Evolutionary conservation across 2,797 vertebrate genomes (phyloP).

Genomic region (Chanos chanos): DNA sequence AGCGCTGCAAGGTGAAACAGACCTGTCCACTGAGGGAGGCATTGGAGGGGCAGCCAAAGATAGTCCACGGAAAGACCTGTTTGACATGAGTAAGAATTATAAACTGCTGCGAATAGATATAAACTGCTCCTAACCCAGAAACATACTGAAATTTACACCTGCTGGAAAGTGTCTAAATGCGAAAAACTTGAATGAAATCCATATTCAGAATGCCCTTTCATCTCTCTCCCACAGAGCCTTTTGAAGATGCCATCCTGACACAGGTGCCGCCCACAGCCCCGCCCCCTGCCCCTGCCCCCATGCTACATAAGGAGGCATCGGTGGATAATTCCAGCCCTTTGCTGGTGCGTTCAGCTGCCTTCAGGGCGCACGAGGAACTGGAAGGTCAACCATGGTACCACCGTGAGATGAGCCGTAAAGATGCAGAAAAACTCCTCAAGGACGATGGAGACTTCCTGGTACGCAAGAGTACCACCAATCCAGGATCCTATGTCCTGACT

Average conservation of each 20-base stretch:
- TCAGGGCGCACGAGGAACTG: slow-evolving; percentile 78
- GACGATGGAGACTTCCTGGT: slow-evolving; percentile 94
- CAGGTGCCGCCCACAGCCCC: slow-evolving; percentile 59
- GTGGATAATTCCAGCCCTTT: slow-evolving; percentile 81
- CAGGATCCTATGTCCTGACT: slow-evolving; percentile 91
- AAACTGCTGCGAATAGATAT: not conserved
- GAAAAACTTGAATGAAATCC: not conserved
- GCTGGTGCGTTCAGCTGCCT: slow-evolving; percentile 71
- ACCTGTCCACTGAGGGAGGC: slow-evolving; percentile 60
- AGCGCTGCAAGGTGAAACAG: slow-evolving; percentile 73
- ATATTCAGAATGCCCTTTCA: too few species aligned
- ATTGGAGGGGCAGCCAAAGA: slow-evolving; percentile 67
- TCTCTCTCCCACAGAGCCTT: slow-evolving; percentile 76
- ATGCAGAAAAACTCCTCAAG: slow-evolving; percentile 87
- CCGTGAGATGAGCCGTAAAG: slow-evolving; percentile 91
- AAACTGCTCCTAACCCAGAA: too few species aligned
- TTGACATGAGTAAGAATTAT: slow-evolving; percentile 91
- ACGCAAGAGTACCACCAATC: slow-evolving; percentile 92
- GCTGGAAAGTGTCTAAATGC: not conserved
- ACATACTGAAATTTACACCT: too few species aligned
- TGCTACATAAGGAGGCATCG: slow-evolving; percentile 77
- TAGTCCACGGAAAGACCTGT: slow-evolving; percentile 87
- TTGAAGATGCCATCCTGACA: slow-evolving; percentile 90
- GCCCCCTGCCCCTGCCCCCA: slow-evolving; percentile 59
- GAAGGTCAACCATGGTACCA: slow-evolving; percentile 88